Base-by-base conservation (phyloP, 2,797 vertebrate species). In the Melanogrammus aeglefinus region DNA sequence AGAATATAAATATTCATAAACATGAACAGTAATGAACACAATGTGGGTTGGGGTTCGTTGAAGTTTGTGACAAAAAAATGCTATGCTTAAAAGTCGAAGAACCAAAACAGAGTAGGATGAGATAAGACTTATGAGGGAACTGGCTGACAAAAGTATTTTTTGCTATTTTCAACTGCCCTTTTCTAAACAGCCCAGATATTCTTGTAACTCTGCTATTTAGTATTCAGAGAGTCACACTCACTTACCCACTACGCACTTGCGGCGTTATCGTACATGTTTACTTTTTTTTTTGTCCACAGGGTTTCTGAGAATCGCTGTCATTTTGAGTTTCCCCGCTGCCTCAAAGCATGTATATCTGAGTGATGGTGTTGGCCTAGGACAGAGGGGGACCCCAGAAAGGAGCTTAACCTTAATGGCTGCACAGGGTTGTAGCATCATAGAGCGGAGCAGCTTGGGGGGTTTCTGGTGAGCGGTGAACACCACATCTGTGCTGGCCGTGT, bases 211-310 rank as follows among this genome's bases (percentile, higher is more conserved):
- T 78, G 81, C 77, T 1, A 27, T 83, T 87, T 75, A 82, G 82
- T 82, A 79, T 89, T 88, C 84, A 84, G 85, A 88, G 82, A 12
- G 79, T 89, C 91, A 84, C 69, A 79, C 86, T 91, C 83, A 86
- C 84, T 89, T 82, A 86, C 74, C 75, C 79, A 73, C 75, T 78
- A 81, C 89, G 86, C 82, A 86, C 83, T 90, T 91, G 88, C 84
- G 81, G 77, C 73, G 80, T 89, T 89, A 87, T 88, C 88, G 27
- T 84, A 87, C 85, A 83, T 79, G 74, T 84, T 73, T 79, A 88
- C 90, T 91, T 89, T 82, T 90, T 89, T 80, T 16, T 73, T 72
- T 6, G 47, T 85, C 89, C 93, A 88, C 90, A 90, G 84, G 86
- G 84, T 83, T 83, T 79, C 82, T 83, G 27, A 77, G 74, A 81